phyloP scores from a whole-genome alignment of 2,797 vertebrate species.

The Heterohyrax brucei region DNA sequence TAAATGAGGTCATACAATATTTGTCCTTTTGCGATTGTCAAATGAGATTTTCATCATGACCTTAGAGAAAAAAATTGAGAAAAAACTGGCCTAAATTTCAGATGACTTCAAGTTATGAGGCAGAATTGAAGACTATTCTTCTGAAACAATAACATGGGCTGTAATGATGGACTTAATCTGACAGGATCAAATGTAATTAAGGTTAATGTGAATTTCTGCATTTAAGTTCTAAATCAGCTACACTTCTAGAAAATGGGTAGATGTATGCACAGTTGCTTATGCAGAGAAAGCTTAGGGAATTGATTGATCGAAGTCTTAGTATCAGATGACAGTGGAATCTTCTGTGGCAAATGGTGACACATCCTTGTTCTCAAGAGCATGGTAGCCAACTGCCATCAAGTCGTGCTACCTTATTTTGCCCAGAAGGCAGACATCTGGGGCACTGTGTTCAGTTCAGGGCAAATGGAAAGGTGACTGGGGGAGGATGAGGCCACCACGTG shows the following conservation, averaged over 20 bases:
- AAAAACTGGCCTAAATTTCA: conserved; percentile 10
- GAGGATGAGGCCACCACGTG: background rate
- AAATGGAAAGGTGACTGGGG: background rate
- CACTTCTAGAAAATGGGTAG: background rate
- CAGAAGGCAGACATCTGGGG: background rate
- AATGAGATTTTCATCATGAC: background rate
- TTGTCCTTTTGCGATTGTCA: background rate
- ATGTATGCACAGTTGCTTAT: fast-evolving
- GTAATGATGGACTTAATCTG: background rate
- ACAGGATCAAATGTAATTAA: background rate
- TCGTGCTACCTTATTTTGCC: background rate
- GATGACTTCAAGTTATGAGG: background rate
- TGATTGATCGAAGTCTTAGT: conserved; percentile 16
- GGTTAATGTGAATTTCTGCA: background rate
- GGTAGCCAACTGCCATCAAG: no score
- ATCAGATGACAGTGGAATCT: background rate
- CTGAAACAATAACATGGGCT: background rate
- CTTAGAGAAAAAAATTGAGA: background rate
- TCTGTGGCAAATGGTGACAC: background rate
- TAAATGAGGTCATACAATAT: background rate
- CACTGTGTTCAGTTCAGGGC: background rate
- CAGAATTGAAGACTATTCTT: background rate
- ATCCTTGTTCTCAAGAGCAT: background rate
- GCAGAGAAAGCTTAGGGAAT: background rate
- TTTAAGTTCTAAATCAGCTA: background rate